A percentile compares a stretch with the other conserved stretches of the same genome.
Evolutionary conservation across 2,797 vertebrate species (phyloP).

Genomic region (Aselliscus stoliczkanus): DNA sequence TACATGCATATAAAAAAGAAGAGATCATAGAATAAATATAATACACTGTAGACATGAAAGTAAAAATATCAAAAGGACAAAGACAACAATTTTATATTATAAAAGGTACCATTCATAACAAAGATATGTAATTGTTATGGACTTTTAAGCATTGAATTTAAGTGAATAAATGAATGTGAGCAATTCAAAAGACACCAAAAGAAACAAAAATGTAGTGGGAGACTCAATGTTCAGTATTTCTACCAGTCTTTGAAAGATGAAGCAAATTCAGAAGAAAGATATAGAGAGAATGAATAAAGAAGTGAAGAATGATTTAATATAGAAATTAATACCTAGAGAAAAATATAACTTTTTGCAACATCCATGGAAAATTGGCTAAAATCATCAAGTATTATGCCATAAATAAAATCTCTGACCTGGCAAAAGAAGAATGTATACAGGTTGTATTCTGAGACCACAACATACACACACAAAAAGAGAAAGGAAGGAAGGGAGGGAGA

Average conservation of each 20-base stretch:
- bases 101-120: background rate
- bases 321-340: background rate
- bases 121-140: background rate
- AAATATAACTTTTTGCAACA: background rate
- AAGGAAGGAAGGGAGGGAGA: background rate
- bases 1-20: background rate
- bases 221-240: background rate
- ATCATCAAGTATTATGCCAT: background rate
- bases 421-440: background rate
- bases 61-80: background rate
- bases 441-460: background rate
- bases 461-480: background rate
- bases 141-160: background rate
- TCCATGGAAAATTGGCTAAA: background rate
- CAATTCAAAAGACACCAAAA: background rate
- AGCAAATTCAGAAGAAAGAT: conserved; percentile 1
- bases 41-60: background rate
- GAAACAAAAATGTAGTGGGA: background rate
- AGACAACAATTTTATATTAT: background rate
- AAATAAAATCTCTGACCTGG: background rate
- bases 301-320: background rate
- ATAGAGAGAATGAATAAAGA: background rate
- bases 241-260: background rate
- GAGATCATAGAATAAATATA: background rate
- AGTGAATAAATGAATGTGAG: background rate